A percentile compares a stretch with the other conserved stretches of the same genome.
These are phyloP conservation scores for Cryptoblepharus egeriae DNA, from an alignment of 2,797 vertebrate species.

Conservation along the genomic window DNA sequence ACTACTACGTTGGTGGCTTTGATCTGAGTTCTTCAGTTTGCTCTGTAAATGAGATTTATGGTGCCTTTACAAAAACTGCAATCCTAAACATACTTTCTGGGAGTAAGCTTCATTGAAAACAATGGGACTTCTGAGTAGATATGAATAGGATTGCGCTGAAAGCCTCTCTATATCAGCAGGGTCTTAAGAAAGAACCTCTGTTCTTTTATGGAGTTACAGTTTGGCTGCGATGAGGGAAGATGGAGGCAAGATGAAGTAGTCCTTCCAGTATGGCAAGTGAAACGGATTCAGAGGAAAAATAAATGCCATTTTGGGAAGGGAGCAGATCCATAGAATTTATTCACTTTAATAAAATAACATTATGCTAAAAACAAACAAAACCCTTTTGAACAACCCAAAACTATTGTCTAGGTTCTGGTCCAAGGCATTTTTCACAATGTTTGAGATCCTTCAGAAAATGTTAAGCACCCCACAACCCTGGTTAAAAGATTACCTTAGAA, in stretches of 20 bases:
- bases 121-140: too few species aligned
- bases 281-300: background rate
- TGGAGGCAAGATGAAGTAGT: background rate
- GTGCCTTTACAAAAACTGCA: background rate
- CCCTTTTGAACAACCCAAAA: background rate
- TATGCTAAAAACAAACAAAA: background rate
- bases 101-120: too few species aligned
- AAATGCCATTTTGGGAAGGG: too few species aligned
- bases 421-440: background rate
- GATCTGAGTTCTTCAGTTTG: background rate
- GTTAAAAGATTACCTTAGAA: conserved; percentile 14
- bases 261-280: background rate
- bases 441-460: too few species aligned
- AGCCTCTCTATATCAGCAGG: background rate
- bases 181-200: background rate
- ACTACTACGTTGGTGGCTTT: background rate
- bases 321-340: background rate
- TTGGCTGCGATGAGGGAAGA: background rate
- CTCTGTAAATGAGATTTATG: background rate
- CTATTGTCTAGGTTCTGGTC: background rate
- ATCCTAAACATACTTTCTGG: too few species aligned
- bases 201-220: background rate
- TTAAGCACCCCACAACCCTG: background rate
- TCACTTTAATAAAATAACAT: background rate
- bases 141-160: too few species aligned